Percentiles rank a stretch among this genome's conserved stretches.
These are phyloP conservation scores for Aplysia californica DNA, from an alignment of 1,140 invertebrate species.

Conservation along the genomic window DNA sequence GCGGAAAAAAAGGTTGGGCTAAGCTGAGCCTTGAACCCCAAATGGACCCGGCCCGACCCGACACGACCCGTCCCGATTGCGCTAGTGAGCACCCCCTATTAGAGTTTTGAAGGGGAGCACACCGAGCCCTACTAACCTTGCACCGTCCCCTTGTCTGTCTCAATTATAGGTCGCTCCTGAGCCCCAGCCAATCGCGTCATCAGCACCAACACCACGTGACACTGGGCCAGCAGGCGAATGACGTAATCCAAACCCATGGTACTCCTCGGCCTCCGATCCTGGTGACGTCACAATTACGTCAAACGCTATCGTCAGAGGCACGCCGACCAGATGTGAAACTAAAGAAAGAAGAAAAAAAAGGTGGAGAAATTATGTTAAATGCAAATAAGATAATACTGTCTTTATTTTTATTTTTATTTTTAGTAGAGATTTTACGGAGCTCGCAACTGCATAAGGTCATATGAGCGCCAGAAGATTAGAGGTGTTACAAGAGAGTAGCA, in stretches of 20 bases:
- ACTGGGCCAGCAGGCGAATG: background rate
- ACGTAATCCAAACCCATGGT: too few species aligned
- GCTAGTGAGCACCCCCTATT: background rate
- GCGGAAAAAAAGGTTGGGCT: background rate
- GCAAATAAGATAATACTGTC: too few species aligned
- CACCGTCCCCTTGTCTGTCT: slow-evolving; percentile 2
- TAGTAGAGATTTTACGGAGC: too few species aligned
- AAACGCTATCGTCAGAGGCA: background rate
- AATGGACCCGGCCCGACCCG: background rate
- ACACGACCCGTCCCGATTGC: background rate
- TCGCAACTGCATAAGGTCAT: too few species aligned
- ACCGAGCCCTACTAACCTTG: background rate
- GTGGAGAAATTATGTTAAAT: too few species aligned
- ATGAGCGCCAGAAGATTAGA: too few species aligned
- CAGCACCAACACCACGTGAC: background rate
- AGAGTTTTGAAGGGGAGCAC: background rate
- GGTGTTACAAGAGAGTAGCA: too few species aligned
- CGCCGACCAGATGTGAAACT: background rate
- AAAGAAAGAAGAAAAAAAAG: too few species aligned
- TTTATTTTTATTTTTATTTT: too few species aligned
- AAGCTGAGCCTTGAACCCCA: background rate
- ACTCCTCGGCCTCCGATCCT: background rate
- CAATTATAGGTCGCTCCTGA: background rate
- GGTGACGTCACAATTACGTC: background rate
- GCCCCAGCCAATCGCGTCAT: background rate